A percentile compares a stretch with the other conserved stretches of the same genome.
These are phyloP conservation scores for Palaemon carinicauda DNA, from an alignment of 1,140 invertebrate genomes.

Conservation along the genomic window DNA sequence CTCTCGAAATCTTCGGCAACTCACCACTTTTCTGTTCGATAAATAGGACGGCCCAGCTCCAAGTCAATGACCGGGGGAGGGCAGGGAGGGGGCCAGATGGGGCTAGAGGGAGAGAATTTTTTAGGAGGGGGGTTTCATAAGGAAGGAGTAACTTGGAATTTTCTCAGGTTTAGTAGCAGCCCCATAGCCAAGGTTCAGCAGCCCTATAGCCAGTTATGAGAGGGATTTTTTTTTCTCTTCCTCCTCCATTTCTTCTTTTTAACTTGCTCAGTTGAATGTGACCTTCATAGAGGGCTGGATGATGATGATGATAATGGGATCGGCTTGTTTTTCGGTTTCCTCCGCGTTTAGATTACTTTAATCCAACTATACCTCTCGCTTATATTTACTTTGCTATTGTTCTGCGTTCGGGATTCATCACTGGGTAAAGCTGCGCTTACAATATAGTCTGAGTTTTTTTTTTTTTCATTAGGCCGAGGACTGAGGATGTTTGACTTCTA, in stretches of 20 bases:
- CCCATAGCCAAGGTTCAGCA: neutral
- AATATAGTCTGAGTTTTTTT: too few species aligned
- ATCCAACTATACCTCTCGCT: too few species aligned
- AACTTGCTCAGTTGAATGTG: too few species aligned
- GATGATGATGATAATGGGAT: neutral
- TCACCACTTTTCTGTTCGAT: constrained; percentile 50
- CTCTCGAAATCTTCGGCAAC: constrained; percentile 47
- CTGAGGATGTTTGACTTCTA: neutral
- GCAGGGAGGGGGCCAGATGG: neutral
- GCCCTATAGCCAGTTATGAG: neutral
- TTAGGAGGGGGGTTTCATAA: neutral
- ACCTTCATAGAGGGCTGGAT: too few species aligned
- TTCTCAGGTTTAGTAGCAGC: constrained; percentile 24
- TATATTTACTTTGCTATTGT: neutral
- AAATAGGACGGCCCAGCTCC: constrained; percentile 50
- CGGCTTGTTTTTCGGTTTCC: neutral
- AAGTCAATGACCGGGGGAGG: constrained; percentile 50
- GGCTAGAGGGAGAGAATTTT: neutral
- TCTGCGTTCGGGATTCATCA: too few species aligned
- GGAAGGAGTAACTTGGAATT: neutral
- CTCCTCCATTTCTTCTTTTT: too few species aligned
- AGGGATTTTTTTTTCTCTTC: neutral
- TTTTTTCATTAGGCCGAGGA: too few species aligned
- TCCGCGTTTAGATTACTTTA: too few species aligned
- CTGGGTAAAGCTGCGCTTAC: too few species aligned